Percentiles rank a stretch among this genome's conserved stretches.
These are phyloP conservation scores for Gallirallus australis DNA, from an alignment of 2,797 vertebrate species.

Conservation along the genomic window DNA sequence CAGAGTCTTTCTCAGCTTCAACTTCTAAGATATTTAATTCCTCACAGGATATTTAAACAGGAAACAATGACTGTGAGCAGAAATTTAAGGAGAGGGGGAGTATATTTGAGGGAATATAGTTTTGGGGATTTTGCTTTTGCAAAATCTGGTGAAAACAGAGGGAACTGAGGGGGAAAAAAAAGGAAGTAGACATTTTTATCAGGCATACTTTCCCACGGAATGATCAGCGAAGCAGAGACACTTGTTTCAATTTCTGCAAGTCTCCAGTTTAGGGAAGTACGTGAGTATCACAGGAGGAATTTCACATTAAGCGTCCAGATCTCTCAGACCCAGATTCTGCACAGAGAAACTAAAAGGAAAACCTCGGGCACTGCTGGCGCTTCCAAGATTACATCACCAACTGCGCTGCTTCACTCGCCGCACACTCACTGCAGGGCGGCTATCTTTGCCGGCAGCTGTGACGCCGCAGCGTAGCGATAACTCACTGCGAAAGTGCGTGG, in stretches of 20 bases:
- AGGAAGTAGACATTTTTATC: neutral
- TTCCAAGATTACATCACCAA: neutral
- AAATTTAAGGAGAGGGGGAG: neutral
- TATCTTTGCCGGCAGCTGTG: neutral
- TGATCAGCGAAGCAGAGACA: fast-evolving
- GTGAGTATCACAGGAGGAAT: neutral
- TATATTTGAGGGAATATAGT: neutral
- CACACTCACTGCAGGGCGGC: neutral
- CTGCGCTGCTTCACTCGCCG: neutral
- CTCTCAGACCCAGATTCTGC: neutral
- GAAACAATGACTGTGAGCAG: neutral
- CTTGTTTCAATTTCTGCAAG: neutral
- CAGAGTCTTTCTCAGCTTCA: neutral
- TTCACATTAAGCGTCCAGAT: neutral
- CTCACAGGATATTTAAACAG: neutral
- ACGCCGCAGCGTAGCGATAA: neutral
- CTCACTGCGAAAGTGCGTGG: neutral
- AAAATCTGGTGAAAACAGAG: neutral
- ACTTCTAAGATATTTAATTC: neutral
- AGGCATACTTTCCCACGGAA: neutral
- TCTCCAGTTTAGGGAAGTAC: neutral
- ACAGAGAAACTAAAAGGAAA: constrained; percentile 33
- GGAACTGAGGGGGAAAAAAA: neutral
- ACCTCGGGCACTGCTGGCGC: neutral
- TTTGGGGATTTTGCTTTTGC: neutral